Evolutionary conservation across 1,140 invertebrate genomes (phyloP).

Genomic region (Sarcophaga peregrina): DNA sequence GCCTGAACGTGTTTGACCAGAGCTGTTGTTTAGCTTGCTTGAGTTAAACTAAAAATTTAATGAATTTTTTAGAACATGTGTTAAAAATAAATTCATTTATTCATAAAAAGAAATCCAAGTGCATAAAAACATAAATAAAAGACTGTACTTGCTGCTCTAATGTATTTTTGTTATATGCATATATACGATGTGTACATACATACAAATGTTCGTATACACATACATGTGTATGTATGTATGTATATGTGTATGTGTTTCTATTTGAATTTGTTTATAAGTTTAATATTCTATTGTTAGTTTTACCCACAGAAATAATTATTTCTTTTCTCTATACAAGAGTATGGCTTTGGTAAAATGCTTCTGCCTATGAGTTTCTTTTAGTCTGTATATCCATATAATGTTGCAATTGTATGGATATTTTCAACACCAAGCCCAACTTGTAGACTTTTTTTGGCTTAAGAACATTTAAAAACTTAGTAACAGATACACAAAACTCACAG

Average conservation of each 20-base stretch:
- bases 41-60: conserved; percentile 3
- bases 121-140: too few species aligned
- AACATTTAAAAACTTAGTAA: conserved; percentile 8
- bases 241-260: not conserved
- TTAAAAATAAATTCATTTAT: conserved; percentile 3
- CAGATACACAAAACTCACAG: not conserved
- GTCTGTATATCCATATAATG: too few species aligned
- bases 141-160: too few species aligned
- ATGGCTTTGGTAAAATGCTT: not conserved
- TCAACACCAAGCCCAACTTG: not conserved
- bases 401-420: not conserved
- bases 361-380: not conserved
- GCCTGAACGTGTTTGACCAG: not conserved
- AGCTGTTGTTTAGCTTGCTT: not conserved
- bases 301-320: conserved; percentile 15
- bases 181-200: too few species aligned
- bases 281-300: not conserved
- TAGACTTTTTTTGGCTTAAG: not conserved
- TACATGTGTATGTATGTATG: not conserved
- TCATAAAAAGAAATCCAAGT: not conserved
- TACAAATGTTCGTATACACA: not conserved
- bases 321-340: not conserved
- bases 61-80: conserved; percentile 23
- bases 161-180: too few species aligned
- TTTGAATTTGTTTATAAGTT: conserved; percentile 7